These are phyloP conservation scores for Xenopus petersii DNA, from an alignment of 2,797 vertebrate genomes.

Conservation along the genomic window DNA sequence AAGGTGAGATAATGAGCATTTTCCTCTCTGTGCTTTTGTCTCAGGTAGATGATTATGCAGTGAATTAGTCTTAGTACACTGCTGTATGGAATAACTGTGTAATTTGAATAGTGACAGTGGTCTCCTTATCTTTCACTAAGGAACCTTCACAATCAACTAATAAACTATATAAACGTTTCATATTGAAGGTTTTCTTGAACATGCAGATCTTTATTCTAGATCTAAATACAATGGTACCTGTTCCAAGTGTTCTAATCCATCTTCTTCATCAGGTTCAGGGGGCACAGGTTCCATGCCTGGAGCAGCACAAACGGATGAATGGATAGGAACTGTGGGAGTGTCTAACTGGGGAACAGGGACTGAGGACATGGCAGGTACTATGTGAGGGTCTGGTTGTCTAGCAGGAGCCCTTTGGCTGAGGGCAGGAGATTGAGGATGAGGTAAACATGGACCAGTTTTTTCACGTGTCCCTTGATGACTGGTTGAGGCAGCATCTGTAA, in stretches of 20 bases:
- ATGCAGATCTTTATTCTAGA: too few species aligned
- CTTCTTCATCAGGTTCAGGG: conserved; percentile 88
- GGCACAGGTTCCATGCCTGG: conserved; percentile 68
- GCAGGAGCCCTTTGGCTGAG: conserved; percentile 71
- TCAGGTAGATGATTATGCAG: too few species aligned
- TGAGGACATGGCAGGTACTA: conserved; percentile 68
- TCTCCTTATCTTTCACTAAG: too few species aligned
- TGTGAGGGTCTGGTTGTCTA: conserved; percentile 60
- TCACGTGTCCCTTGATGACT: conserved; percentile 11
- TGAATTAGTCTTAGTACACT: too few species aligned
- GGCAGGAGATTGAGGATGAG: conserved; percentile 55
- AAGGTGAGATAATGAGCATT: too few species aligned
- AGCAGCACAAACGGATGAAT: conserved; percentile 68
- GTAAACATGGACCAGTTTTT: conserved; percentile 18
- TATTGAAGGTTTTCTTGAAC: too few species aligned
- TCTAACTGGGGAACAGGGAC: conserved; percentile 48
- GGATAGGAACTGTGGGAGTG: conserved; percentile 63
- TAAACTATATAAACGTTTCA: too few species aligned
- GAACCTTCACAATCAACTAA: too few species aligned
- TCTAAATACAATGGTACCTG: conserved; percentile 68
- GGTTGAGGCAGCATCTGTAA: conserved; percentile 11
- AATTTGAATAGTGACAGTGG: too few species aligned
- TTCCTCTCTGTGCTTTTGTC: too few species aligned
- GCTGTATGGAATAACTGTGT: too few species aligned
- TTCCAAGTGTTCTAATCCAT: conserved; percentile 95